Percentiles rank a stretch among this genome's conserved stretches.
Conservation (phyloP, 2,888 invertebrate genomes). For the Cryptophagus acutangulus region DNA sequence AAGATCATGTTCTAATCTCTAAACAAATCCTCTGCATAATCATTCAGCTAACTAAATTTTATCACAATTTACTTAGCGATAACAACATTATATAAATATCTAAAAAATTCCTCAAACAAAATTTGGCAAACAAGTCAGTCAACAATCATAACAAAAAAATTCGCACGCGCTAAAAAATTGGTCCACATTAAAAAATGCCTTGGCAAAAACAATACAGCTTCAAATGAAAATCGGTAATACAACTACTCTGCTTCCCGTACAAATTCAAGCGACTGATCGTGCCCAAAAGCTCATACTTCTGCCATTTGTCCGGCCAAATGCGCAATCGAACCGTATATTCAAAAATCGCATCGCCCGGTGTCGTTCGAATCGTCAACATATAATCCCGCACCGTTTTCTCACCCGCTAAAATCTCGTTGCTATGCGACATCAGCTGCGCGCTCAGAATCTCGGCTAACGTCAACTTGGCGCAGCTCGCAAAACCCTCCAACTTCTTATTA, state of each 20-base stretch:
- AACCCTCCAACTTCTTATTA: constrained; percentile 57
- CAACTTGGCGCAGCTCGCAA: constrained; percentile 63
- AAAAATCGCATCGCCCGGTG: constrained; percentile 68
- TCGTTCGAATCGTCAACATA: constrained; percentile 58
- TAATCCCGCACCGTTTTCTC: constrained; percentile 55
- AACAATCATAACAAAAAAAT: too few species aligned
- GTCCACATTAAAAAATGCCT: constrained; percentile 27
- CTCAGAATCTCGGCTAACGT: constrained; percentile 58
- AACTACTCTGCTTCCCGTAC: constrained; percentile 75
- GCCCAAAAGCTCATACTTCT: constrained; percentile 57
- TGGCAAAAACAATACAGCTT: constrained; percentile 74
- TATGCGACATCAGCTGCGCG: constrained; percentile 59
- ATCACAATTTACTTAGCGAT: too few species aligned
- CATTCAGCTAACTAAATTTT: too few species aligned
- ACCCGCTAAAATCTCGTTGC: constrained; percentile 40
- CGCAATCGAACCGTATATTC: constrained; percentile 67
- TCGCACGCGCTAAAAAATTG: too few species aligned
- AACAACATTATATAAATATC: too few species aligned
- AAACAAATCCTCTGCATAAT: too few species aligned
- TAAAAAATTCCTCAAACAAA: too few species aligned
- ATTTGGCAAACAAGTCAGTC: too few species aligned
- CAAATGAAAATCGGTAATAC: constrained; percentile 67
- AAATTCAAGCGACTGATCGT: constrained; percentile 73
- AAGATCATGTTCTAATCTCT: too few species aligned
- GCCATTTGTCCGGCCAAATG: constrained; percentile 34